A percentile compares a stretch with the other conserved stretches of the same genome.
phyloP scores from a whole-genome alignment of 2,797 vertebrate species.

The Coranthus polyacanthus region DNA sequence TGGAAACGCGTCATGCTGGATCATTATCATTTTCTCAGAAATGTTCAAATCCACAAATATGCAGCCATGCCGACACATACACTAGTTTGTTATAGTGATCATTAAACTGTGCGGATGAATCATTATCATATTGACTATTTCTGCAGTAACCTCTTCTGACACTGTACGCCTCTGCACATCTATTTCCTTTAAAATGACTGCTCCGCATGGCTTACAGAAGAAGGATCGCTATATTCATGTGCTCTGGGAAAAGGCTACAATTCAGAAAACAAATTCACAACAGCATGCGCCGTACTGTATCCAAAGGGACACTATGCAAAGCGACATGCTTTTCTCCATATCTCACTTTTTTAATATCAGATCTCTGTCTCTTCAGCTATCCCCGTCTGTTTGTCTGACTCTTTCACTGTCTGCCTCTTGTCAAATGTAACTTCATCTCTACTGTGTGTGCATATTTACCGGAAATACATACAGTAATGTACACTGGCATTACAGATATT shows the following conservation, averaged over 20 bases:
- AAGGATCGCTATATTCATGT: background rate
- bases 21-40: slow-evolving; percentile 41
- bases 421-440: slow-evolving; percentile 22
- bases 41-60: slow-evolving; percentile 18
- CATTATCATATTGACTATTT: slow-evolving; percentile 30
- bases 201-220: slow-evolving; percentile 16
- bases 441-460: slow-evolving; percentile 17
- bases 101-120: slow-evolving; percentile 31
- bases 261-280: slow-evolving; percentile 22
- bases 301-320: background rate
- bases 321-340: slow-evolving; percentile 13
- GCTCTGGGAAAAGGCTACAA: slow-evolving; percentile 29
- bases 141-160: slow-evolving; percentile 39
- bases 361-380: slow-evolving; percentile 19
- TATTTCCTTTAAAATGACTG: slow-evolving; percentile 32
- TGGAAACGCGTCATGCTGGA: slow-evolving; percentile 2
- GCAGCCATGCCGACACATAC: background rate
- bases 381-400: slow-evolving; percentile 4
- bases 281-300: slow-evolving; percentile 3
- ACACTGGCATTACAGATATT: slow-evolving; percentile 14
- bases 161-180: slow-evolving; percentile 30
- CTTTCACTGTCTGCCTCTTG: background rate
- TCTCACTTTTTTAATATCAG: background rate
- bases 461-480: slow-evolving; percentile 13
- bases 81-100: slow-evolving; percentile 15